Evolutionary conservation across 2,888 invertebrate species (phyloP).

Genomic region (Bruchidius siliquastri): DNA sequence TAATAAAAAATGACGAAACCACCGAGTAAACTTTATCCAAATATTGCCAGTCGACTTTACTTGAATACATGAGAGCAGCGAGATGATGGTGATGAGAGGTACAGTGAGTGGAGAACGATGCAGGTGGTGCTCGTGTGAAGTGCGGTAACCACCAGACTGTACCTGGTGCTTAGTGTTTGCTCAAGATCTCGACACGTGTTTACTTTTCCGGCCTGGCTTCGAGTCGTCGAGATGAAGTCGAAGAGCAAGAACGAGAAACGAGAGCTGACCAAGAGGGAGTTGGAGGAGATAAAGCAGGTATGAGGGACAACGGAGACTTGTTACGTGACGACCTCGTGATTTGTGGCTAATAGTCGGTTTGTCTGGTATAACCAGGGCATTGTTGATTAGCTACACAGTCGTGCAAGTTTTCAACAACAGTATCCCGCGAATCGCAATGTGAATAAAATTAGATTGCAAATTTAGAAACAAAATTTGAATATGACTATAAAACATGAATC

Average conservation of each 20-base stretch:
- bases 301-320: neutral
- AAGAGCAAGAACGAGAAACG: slow-evolving; percentile 18
- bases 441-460: no score
- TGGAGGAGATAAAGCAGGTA: slow-evolving; percentile 29
- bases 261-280: slow-evolving; percentile 24
- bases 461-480: no score
- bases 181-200: neutral
- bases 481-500: no score
- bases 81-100: slow-evolving; percentile 2
- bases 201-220: neutral
- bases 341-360: no score
- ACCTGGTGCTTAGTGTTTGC: neutral
- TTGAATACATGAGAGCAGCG: slow-evolving; percentile 27
- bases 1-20: slow-evolving; percentile 29
- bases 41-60: slow-evolving; percentile 28
- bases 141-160: neutral
- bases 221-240: slow-evolving; percentile 13
- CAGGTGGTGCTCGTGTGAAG: slow-evolving; percentile 1
- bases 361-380: no score
- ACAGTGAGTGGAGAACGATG: slow-evolving; percentile 5
- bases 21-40: slow-evolving; percentile 24
- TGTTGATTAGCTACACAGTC: no score
- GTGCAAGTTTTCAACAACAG: no score
- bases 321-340: no score
- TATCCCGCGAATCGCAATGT: no score